phyloP scores from a whole-genome alignment of 2,888 invertebrate genomes.

The Nysson spinosus region DNA sequence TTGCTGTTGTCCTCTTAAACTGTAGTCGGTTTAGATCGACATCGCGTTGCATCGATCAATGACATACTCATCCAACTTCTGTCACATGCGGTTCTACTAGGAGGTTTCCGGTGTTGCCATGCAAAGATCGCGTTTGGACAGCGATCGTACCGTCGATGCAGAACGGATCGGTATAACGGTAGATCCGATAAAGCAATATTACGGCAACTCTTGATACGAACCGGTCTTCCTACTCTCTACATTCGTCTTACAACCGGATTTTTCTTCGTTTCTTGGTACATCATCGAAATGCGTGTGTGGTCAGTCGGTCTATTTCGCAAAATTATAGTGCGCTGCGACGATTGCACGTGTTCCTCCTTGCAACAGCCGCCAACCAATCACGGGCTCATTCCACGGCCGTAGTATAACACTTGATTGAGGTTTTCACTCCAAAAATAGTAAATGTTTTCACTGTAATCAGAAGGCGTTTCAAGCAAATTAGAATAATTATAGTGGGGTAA shows the following conservation, averaged over 20 bases:
- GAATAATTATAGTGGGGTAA: no score
- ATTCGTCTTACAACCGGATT: not conserved
- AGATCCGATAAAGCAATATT: constrained; percentile 64
- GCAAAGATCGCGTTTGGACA: constrained; percentile 39
- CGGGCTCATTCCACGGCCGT: constrained; percentile 16
- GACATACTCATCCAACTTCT: constrained; percentile 40
- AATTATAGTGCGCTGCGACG: constrained; percentile 37
- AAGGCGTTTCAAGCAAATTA: not conserved
- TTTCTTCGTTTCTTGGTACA: not conserved
- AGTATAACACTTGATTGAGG: constrained; percentile 21
- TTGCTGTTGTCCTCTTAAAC: constrained; percentile 22
- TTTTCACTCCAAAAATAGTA: not conserved
- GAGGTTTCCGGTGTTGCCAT: constrained; percentile 61
- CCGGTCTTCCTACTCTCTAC: constrained; percentile 24
- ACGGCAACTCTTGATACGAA: constrained; percentile 28
- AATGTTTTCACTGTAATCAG: not conserved
- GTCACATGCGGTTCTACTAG: constrained; percentile 31
- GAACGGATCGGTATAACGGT: constrained; percentile 69
- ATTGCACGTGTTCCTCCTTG: constrained; percentile 21
- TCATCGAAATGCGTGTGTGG: constrained; percentile 1
- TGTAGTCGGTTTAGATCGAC: constrained; percentile 36
- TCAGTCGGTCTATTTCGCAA: constrained; percentile 36
- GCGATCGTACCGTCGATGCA: constrained; percentile 57
- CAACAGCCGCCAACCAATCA: constrained; percentile 26
- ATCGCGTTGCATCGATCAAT: constrained; percentile 46